Evolutionary conservation across 2,888 invertebrate species (phyloP), one percentile per base, ranked within the genome.

Genomic region (Toxonevra muliebris): DNA sequence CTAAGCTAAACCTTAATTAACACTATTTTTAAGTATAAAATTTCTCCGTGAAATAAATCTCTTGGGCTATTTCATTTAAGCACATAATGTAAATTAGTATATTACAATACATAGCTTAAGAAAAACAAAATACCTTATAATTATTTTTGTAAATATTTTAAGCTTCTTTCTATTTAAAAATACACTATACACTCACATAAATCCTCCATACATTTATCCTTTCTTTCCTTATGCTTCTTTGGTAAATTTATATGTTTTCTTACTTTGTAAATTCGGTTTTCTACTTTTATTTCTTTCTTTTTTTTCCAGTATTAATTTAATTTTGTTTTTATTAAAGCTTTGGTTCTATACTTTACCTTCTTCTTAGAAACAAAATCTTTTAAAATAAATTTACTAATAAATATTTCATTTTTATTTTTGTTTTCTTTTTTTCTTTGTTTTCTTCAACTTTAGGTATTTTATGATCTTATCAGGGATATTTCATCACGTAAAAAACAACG

Each of bases 391-490:
- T 53, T 15, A n/a, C 7, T 53, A n/a, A n/a, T 7, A 48, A 61
- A 58, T 48, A 45, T 45, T 17, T 45, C 48, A 42, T 69, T 53
- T 55, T 61, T 68, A 67, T 62, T 65, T 45, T 64, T 42, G 48
- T 69, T 64, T 41, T 45, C 5, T 40, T 59, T 59, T 62, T 53
- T 63, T n/a, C 64, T 12, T 19, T 65, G n/a, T 67, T 54, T 55
- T 19, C 0, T 20, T 13, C 57, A 17, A n/a, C 50, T 52, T 13
- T 66, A 86, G 86, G 85, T 86, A 77, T 86, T 86, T 82, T 86
- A 84, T 77, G 86, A 86, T 82, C 82, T 86, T 76, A 84, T 86
- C 84, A 85, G 83, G 81, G 85, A 85, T 80, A 85, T 86, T 76
- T 83, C 85, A 80, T 81, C 83, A 77, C 85, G 84, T 76, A 86